A percentile compares a stretch with the other conserved stretches of the same genome.
Evolutionary conservation across 2,888 invertebrate genomes (phyloP).

Genomic region (Sepioteuthis lessoniana): DNA sequence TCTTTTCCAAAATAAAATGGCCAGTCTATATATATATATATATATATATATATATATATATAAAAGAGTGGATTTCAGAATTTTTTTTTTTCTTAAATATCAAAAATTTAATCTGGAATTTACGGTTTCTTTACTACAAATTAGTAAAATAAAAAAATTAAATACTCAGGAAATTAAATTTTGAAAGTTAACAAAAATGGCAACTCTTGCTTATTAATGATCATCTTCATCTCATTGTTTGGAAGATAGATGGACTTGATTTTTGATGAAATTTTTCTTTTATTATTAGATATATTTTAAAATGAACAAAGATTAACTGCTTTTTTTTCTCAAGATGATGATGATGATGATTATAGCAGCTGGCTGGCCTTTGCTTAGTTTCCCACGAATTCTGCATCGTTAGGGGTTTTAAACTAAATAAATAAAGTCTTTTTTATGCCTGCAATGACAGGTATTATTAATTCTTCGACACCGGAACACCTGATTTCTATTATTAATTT

Average conservation of each 20-base stretch:
- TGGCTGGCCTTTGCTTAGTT: neutral
- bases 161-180: neutral
- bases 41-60: no score
- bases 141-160: neutral
- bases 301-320: neutral
- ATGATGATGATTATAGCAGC: neutral
- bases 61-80: neutral
- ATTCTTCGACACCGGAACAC: neutral
- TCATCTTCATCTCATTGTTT: neutral
- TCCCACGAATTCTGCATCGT: neutral
- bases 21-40: neutral
- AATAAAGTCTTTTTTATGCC: neutral
- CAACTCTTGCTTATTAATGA: neutral
- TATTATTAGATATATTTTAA: neutral
- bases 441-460: no score
- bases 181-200: constrained; percentile 5
- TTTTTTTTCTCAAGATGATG: no score
- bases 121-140: neutral
- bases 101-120: neutral
- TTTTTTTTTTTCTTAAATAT: neutral
- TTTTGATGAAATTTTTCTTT: neutral
- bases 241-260: neutral
- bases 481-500: neutral
- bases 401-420: neutral
- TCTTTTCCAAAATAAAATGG: constrained; percentile 13